Evolutionary conservation across 2,797 vertebrate species (phyloP).

Genomic region (Kryptolebias ocellatus): DNA sequence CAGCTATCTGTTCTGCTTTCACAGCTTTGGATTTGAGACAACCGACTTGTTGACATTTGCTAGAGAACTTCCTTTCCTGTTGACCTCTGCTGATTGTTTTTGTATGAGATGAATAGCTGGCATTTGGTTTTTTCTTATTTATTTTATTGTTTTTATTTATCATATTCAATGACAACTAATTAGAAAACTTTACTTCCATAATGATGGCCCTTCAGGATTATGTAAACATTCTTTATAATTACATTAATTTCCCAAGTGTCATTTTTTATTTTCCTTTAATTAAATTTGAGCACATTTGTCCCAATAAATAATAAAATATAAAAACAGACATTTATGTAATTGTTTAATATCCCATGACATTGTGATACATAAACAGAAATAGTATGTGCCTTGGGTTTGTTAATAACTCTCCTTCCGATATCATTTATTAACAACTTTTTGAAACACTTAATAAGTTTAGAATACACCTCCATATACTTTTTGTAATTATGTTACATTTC

Average conservation of each 20-base stretch:
- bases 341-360: too few relatives aligned
- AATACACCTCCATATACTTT: too few relatives aligned
- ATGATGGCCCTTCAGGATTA: background rate
- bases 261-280: background rate
- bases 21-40: constrained; percentile 40
- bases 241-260: background rate
- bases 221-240: background rate
- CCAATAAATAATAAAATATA: too few relatives aligned
- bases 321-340: too few relatives aligned
- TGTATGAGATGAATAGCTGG: constrained; percentile 29
- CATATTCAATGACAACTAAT: too few relatives aligned
- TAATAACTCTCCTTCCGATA: too few relatives aligned
- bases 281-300: background rate
- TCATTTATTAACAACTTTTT: too few relatives aligned
- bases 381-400: too few relatives aligned
- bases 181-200: background rate
- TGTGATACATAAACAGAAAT: too few relatives aligned
- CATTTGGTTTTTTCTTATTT: constrained; percentile 13
- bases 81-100: constrained; percentile 25
- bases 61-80: constrained; percentile 51
- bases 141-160: too few relatives aligned
- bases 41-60: constrained; percentile 60
- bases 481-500: too few relatives aligned
- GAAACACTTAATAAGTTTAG: too few relatives aligned
- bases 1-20: constrained; percentile 9